Percentiles rank a stretch among this genome's conserved stretches.
phyloP scores from a whole-genome alignment of 2,888 invertebrate species.

The Ditylenchus weischeri region DNA sequence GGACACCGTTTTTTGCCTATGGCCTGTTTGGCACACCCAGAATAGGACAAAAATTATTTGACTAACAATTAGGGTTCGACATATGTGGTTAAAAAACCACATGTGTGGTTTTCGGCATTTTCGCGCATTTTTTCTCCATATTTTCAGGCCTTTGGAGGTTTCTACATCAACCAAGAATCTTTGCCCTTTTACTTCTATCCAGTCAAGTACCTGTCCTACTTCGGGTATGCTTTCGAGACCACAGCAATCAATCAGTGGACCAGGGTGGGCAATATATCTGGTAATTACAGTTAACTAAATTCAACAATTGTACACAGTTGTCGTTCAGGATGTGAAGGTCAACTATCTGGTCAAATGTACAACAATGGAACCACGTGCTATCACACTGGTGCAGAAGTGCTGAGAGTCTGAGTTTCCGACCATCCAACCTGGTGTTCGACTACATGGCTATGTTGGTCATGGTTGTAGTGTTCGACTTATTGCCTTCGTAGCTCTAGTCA shows the following conservation, averaged over 20 bases:
- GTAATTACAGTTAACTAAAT: slow-evolving; percentile 23
- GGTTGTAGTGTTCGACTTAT: slow-evolving; percentile 45
- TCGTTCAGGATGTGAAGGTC: slow-evolving; percentile 12
- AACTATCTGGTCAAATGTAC: not conserved
- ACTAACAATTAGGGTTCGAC: too few species aligned
- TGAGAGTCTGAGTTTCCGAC: slow-evolving; percentile 43
- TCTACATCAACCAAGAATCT: slow-evolving; percentile 76
- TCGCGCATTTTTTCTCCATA: too few species aligned
- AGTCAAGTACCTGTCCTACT: slow-evolving; percentile 60
- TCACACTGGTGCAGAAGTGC: slow-evolving; percentile 42
- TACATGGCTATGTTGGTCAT: slow-evolving; percentile 39
- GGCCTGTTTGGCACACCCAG: too few species aligned
- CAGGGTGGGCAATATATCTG: slow-evolving; percentile 39
- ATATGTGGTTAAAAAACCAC: too few species aligned
- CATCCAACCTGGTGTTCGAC: slow-evolving; percentile 38
- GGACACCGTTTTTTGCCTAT: too few species aligned
- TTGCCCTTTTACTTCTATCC: slow-evolving; percentile 60
- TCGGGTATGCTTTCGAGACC: slow-evolving; percentile 60
- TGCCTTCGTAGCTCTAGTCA: slow-evolving; percentile 45
- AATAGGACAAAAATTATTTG: too few species aligned
- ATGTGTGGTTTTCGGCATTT: too few species aligned
- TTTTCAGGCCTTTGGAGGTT: slow-evolving; percentile 78
- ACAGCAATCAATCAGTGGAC: slow-evolving; percentile 60
- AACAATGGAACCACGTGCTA: slow-evolving; percentile 15
- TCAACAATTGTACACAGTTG: not conserved